Evolutionary conservation across 1,140 invertebrate species (phyloP), one percentile per base, ranked within the genome.

Genomic region (Rhopalosiphum padi): DNA sequence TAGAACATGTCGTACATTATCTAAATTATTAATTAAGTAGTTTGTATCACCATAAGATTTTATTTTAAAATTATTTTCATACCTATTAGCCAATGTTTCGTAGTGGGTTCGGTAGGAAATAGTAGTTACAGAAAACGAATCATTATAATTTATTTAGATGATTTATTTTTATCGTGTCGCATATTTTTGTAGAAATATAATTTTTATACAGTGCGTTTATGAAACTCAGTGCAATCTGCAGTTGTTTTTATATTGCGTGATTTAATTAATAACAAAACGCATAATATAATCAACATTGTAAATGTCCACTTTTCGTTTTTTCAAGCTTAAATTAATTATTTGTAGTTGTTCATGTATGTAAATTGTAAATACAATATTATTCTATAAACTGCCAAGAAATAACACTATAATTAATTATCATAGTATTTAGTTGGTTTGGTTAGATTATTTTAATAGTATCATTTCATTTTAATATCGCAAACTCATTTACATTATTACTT

Each of bases 1-100:
- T 22, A 87, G 7, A n/a, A 46, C 15, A 46, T 48, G 43, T 87
- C 25, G 11, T n/a, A 87, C 43, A 87, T 87, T 48, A 87, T 87
- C 41, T 46, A 46, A 87, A 87, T 87, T n/a, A 48, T 48, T 48
- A 87, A 87, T 87, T 46, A 48, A 48, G 30, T 51, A 87, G 43
- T 87, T 87, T 48, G 7, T 87, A n/a, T 87, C 43, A n/a, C 48
- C 6, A n/a, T 30, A n/a, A 51, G 43, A 48, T 87, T 30, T 85
- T 85, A 83, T 85, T 85, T 41, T 37, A 48, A 48, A 87, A 48
- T 87, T 48, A 48, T 51, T 87, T 87, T 87, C 7, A 51, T 48
- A 48, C 30, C 41, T 48, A 87, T 48, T n/a, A 87, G 43, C 30
- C 43, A 46, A 87, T 46, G 86, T 87, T 87, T 51, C 18, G 2